Base-by-base conservation (phyloP, 2,113 vertebrate genomes). In the Albula goreensis region DNA sequence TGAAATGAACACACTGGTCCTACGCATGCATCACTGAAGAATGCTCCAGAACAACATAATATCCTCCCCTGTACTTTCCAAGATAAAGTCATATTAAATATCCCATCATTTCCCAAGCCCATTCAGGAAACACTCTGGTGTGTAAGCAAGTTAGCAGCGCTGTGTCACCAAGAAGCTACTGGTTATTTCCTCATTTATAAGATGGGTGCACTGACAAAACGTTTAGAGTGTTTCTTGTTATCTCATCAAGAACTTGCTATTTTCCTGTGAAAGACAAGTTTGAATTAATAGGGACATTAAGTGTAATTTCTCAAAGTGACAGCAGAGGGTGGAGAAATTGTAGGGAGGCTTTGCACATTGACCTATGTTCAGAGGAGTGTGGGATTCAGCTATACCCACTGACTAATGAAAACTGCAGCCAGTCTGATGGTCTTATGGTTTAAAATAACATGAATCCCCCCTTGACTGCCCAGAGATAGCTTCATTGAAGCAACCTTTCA, bases 1-100 rank as follows among this genome's bases (percentile, higher is more conserved):
- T 82, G 83, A 74, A 82, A 87, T 51, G 74, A 52, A 56, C 12
- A 25, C 84, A 83, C 83, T 90, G 86, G 89, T 83, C 86, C 80
- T 88, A 51, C 60, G 74, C 82, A 91, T 91, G 89, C 57, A 87
- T 91, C 93, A 94, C 87, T 88, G 2, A 93, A 90, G 92, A 95
- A 94, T 93, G 90, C 89, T 92, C 81, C n/a, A 89, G 50, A 91
- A 93, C 88, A 93, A 93, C 83, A 88, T 87, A 91, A 93, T 85
- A 89, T 93, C 90, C 93, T 93, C 93, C 93, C 87, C 84, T 90
- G 78, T 89, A 84, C 80, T 88, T 80, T 86, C 83, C 85, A 85
- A 87, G 90, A 93, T 90, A 83, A 41, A 88, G 89, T 91, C 82
- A 89, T 57, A 85, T 85, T 51, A 63, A 82, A 63, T 56, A 52